These are phyloP conservation scores for Noctua fimbriata DNA, from an alignment of 2,888 invertebrate genomes.

Conservation along the genomic window DNA sequence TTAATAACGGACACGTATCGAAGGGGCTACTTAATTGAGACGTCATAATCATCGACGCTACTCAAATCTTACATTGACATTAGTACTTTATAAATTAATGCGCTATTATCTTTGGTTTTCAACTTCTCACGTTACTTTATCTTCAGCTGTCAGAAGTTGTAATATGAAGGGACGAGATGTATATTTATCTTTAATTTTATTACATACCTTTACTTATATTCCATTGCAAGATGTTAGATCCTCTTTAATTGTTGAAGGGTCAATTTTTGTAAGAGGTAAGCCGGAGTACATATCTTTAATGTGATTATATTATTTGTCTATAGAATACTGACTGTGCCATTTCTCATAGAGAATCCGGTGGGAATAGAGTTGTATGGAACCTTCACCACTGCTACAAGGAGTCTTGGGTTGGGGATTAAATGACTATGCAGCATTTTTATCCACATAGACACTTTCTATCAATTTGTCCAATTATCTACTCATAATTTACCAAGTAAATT, in stretches of 20 bases:
- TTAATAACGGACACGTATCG: neutral
- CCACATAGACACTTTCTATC: neutral
- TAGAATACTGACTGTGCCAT: no score
- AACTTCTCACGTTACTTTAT: slow-evolving; percentile 6
- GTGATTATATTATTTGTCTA: no score
- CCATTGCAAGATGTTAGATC: neutral
- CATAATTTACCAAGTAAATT: slow-evolving; percentile 1
- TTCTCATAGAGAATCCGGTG: no score
- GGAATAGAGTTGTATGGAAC: no score
- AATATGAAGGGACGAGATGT: slow-evolving; percentile 9
- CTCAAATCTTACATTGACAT: slow-evolving; percentile 26
- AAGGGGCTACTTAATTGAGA: slow-evolving; percentile 31
- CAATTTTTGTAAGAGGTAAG: no score
- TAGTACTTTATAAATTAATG: slow-evolving; percentile 27
- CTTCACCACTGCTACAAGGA: neutral
- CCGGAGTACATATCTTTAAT: no score
- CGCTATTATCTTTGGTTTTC: slow-evolving; percentile 31
- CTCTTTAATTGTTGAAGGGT: neutral
- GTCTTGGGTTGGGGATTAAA: neutral
- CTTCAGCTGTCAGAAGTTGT: slow-evolving; percentile 13
- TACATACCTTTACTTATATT: neutral
- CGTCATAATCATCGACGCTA: slow-evolving; percentile 24
- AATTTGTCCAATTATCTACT: neutral
- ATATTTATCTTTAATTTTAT: neutral
- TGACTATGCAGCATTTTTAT: neutral